Evolutionary conservation across 2,888 invertebrate genomes (phyloP).

Genomic region (Volucella inflata): DNA sequence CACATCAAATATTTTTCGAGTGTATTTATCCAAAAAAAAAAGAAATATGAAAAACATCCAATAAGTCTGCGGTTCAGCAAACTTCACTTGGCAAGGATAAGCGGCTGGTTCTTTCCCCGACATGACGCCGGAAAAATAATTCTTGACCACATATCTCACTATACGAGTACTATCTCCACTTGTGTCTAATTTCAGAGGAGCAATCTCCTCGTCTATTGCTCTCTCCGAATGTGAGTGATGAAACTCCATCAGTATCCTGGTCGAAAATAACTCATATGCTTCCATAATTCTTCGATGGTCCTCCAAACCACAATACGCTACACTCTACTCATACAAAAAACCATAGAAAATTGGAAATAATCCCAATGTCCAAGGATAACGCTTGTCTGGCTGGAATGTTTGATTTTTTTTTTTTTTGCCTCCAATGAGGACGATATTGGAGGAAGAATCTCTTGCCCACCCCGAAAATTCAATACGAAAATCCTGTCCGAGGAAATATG

Average conservation of each 20-base stretch:
- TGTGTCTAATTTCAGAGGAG: constrained; percentile 8
- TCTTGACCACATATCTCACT: constrained; percentile 6
- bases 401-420: neutral
- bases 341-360: no score
- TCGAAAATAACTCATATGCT: constrained; percentile 64
- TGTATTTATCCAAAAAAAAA: no score
- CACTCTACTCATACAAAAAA: no score
- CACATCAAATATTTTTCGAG: no score
- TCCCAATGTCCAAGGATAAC: neutral
- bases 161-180: neutral
- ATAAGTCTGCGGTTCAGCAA: constrained; percentile 25
- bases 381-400: neutral
- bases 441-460: neutral
- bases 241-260: constrained; percentile 53
- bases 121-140: constrained; percentile 5
- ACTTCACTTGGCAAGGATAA: constrained; percentile 42
- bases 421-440: neutral
- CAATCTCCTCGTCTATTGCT: neutral
- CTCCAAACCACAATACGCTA: constrained; percentile 32
- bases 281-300: constrained; percentile 29
- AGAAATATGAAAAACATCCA: no score
- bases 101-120: neutral
- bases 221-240: constrained; percentile 49
- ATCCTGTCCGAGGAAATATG: neutral
- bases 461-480: neutral